A percentile compares a stretch with the other conserved stretches of the same genome.
Evolutionary conservation across 2,113 vertebrate genomes (phyloP).

Genomic region (Thunnus thynnus): DNA sequence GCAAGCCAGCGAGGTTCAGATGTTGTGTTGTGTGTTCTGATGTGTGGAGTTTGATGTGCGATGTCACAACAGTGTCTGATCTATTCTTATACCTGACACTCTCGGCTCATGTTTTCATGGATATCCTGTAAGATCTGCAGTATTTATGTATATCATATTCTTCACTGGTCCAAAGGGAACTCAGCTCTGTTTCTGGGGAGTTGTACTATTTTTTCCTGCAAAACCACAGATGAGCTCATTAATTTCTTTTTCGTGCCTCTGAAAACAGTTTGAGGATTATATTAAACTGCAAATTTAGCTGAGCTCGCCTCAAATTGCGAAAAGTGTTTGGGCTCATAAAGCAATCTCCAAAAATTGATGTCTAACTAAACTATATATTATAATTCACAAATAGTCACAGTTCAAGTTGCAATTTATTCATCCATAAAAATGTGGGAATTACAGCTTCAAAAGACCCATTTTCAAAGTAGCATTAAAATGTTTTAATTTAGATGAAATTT

Average conservation of each 20-base stretch:
- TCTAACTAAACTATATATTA: too few species aligned
- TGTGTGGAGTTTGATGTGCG: constrained; percentile 3
- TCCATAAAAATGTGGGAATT: not conserved
- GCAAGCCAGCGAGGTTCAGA: constrained; percentile 15
- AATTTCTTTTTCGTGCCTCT: not conserved
- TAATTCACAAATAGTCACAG: too few species aligned
- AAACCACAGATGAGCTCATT: not conserved
- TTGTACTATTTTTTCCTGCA: not conserved
- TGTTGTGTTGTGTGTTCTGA: constrained; percentile 20
- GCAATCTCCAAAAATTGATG: not conserved
- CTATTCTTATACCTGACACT: not conserved
- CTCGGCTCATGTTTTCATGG: not conserved
- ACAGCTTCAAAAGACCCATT: not conserved
- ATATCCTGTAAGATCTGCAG: not conserved
- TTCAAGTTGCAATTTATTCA: not conserved
- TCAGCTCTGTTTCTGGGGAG: not conserved
- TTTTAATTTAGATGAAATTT: not conserved
- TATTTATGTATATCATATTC: not conserved
- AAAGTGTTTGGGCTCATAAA: not conserved
- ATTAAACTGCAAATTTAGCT: not conserved
- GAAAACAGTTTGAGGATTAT: constrained; percentile 1
- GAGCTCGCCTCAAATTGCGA: not conserved
- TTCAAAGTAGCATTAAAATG: too few species aligned
- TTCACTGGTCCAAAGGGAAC: not conserved
- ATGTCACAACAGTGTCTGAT: constrained; percentile 25